Conservation (phyloP, 30 jellyfish, hydroid and myxozoan genomes). For the Hydractinia symbiolongicarpus region DNA sequence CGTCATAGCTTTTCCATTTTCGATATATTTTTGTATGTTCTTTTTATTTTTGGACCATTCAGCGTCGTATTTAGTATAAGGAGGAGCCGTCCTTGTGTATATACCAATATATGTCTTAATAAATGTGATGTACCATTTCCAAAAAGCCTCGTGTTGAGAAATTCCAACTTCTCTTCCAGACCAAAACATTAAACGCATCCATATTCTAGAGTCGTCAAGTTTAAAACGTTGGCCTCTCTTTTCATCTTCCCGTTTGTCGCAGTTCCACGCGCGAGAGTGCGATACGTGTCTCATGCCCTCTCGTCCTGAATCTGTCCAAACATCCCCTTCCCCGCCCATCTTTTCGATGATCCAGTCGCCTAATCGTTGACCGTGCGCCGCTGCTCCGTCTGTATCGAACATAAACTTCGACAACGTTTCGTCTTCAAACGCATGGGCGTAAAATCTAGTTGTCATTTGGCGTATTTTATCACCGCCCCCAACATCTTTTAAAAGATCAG, state of each 20-base stretch:
- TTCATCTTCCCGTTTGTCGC: neutral
- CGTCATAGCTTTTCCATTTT: constrained; percentile 9
- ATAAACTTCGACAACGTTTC: constrained; percentile 16
- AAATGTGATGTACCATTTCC: constrained; percentile 5
- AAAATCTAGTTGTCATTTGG: constrained; percentile 31
- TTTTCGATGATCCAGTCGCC: constrained; percentile 26
- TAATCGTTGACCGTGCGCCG: constrained; percentile 26
- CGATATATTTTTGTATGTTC: neutral
- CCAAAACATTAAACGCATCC: constrained; percentile 35
- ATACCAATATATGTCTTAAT: neutral
- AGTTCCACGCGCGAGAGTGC: constrained; percentile 31
- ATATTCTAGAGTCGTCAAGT: constrained; percentile 21
- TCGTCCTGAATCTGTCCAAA: constrained; percentile 28
- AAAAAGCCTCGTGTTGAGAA: neutral
- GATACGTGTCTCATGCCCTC: constrained; percentile 11
- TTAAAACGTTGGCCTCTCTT: constrained; percentile 22
- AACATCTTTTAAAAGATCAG: constrained; percentile 6
- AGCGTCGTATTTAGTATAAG: constrained; percentile 2
- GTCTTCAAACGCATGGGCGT: constrained; percentile 28
- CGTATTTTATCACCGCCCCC: constrained; percentile 32
- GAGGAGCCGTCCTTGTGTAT: constrained; percentile 16
- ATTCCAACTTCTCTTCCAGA: constrained; percentile 27
- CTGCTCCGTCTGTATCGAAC: constrained; percentile 31
- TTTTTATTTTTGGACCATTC: constrained; percentile 15
- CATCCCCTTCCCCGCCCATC: constrained; percentile 38